Percentiles rank a stretch among this genome's conserved stretches.
These are phyloP conservation scores for Corydoras sp. DNA, from an alignment of 2,113 vertebrate genomes.

Conservation along the genomic window DNA sequence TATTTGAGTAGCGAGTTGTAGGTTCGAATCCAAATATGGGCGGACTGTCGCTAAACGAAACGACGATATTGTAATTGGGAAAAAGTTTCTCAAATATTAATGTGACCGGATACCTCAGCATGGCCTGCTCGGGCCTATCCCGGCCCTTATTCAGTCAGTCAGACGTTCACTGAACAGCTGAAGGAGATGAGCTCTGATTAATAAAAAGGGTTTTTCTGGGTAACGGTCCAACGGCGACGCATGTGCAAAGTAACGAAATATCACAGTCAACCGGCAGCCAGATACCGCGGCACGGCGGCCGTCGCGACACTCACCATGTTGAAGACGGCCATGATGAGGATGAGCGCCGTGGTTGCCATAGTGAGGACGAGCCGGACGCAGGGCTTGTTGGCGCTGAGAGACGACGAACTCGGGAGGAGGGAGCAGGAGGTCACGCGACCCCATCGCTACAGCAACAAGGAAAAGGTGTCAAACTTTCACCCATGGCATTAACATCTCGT, in stretches of 20 bases:
- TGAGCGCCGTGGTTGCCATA: constrained; percentile 81
- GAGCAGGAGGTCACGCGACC: constrained; percentile 78
- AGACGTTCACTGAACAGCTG: not conserved
- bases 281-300: not conserved
- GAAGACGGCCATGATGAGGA: constrained; percentile 90
- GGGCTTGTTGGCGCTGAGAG: constrained; percentile 85
- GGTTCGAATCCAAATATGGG: too few relatives aligned
- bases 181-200: too few relatives aligned
- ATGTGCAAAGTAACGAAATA: constrained; percentile 16
- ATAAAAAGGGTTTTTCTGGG: too few relatives aligned
- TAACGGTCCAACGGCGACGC: not conserved
- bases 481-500: constrained; percentile 37
- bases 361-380: constrained; percentile 90
- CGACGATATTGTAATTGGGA: too few relatives aligned
- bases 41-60: too few relatives aligned
- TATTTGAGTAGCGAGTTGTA: too few relatives aligned
- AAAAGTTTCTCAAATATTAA: too few relatives aligned
- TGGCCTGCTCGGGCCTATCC: too few relatives aligned
- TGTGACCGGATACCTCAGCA: too few relatives aligned
- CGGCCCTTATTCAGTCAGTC: not conserved
- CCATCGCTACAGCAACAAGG: constrained; percentile 73
- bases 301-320: constrained; percentile 82
- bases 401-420: constrained; percentile 78
- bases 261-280: not conserved
- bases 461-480: constrained; percentile 35